A percentile compares a stretch with the other conserved stretches of the same genome.
Conservation (phyloP, 2,113 vertebrate genomes). For the Upupa epops region DNA sequence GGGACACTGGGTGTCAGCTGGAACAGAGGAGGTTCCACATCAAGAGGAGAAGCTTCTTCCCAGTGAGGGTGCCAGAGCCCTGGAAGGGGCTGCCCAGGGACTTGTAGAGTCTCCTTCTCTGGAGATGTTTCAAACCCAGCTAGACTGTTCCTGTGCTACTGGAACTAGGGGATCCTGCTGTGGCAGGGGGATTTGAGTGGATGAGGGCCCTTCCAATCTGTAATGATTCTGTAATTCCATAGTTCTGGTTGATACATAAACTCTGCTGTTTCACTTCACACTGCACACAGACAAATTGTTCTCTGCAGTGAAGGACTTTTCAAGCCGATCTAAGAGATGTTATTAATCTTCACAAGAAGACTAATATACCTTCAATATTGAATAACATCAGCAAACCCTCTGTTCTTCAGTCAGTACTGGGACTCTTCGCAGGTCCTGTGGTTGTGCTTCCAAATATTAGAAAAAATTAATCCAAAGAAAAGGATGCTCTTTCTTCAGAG, state of each 20-base stretch:
- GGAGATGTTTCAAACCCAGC: no score
- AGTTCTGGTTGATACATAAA: not conserved
- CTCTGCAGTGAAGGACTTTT: constrained; percentile 11
- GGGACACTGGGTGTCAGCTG: no score
- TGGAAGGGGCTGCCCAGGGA: no score
- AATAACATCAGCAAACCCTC: not conserved
- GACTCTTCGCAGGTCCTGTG: not conserved
- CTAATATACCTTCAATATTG: not conserved
- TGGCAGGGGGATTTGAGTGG: no score
- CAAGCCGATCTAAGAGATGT: not conserved
- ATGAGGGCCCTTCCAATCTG: no score
- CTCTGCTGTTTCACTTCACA: not conserved
- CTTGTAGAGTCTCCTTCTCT: no score
- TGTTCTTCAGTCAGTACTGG: not conserved
- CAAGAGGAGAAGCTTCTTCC: no score
- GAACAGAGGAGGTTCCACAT: no score
- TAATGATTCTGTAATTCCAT: no score
- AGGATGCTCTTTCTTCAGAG: not conserved
- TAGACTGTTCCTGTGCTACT: no score
- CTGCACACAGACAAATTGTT: not conserved
- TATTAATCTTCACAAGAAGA: not conserved
- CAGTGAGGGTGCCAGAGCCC: no score
- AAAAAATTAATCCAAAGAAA: not conserved
- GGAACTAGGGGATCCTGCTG: no score
- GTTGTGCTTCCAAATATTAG: not conserved